These are phyloP conservation scores for Heliothis peltigera DNA, from an alignment of 2,888 invertebrate genomes.

Conservation along the genomic window DNA sequence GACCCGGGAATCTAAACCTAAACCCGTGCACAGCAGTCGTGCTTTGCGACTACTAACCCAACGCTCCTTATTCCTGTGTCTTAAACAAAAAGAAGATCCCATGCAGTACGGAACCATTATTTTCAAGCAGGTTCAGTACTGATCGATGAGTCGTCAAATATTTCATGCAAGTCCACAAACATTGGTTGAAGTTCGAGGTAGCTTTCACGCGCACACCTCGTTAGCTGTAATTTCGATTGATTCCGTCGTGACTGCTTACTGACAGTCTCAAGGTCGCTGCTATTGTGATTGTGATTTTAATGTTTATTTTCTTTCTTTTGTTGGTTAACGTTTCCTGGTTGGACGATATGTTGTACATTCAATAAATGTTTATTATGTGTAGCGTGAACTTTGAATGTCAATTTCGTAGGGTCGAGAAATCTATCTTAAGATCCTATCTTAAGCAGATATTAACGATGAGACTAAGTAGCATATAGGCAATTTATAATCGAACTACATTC, in stretches of 20 bases:
- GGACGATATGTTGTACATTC: background rate
- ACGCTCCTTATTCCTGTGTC: constrained; percentile 28
- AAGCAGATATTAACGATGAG: background rate
- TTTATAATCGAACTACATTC: background rate
- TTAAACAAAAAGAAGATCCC: constrained; percentile 22
- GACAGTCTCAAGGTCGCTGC: constrained; percentile 56
- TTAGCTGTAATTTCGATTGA: constrained; percentile 65
- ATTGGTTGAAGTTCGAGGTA: constrained; percentile 64
- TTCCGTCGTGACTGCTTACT: constrained; percentile 57
- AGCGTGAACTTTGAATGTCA: too few species aligned
- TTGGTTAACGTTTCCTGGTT: constrained; percentile 43
- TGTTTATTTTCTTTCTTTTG: constrained; percentile 14
- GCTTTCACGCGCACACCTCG: constrained; percentile 54
- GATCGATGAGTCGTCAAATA: constrained; percentile 70
- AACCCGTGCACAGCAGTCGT: too few species aligned
- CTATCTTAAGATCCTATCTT: background rate
- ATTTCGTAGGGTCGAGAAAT: too few species aligned
- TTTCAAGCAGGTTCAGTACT: constrained; percentile 57
- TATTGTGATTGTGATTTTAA: constrained; percentile 39
- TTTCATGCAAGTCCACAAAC: constrained; percentile 62
- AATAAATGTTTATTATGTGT: too few species aligned
- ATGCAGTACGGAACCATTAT: constrained; percentile 46
- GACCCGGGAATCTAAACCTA: too few species aligned
- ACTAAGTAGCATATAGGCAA: background rate
- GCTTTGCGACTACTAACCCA: too few species aligned